Conservation (phyloP, 2,113 vertebrate genomes). For the Echinops telfairi region DNA sequence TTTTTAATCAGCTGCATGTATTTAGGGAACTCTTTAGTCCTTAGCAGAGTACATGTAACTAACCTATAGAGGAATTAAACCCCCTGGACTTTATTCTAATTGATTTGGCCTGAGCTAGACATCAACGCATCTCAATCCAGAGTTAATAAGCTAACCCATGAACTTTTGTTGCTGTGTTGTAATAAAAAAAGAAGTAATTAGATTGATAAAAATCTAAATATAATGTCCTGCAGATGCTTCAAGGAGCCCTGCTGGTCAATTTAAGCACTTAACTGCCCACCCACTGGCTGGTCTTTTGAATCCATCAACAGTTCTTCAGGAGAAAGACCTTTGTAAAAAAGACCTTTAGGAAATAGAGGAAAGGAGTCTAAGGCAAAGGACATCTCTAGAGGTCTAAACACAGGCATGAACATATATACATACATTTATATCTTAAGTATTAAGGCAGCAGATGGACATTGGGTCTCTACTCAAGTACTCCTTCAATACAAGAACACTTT, state of each 20-base stretch:
- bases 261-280: neutral
- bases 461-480: too few species aligned
- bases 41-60: neutral
- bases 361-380: too few species aligned
- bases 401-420: too few species aligned
- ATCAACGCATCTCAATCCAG: slow-evolving; percentile 16
- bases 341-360: neutral
- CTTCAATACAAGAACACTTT: too few species aligned
- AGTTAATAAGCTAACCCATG: neutral
- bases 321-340: neutral
- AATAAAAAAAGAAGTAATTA: neutral
- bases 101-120: neutral
- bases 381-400: too few species aligned
- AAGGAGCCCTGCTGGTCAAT: neutral
- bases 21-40: neutral
- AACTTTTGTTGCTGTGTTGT: neutral
- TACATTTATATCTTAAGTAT: too few species aligned
- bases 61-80: neutral
- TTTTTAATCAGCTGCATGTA: neutral
- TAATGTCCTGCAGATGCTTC: neutral
- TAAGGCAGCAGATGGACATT: too few species aligned
- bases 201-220: neutral
- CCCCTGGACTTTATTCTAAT: neutral
- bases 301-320: neutral
- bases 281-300: neutral